phyloP scores from a whole-genome alignment of 2,888 invertebrate species.

The Sussaba pulchella region DNA sequence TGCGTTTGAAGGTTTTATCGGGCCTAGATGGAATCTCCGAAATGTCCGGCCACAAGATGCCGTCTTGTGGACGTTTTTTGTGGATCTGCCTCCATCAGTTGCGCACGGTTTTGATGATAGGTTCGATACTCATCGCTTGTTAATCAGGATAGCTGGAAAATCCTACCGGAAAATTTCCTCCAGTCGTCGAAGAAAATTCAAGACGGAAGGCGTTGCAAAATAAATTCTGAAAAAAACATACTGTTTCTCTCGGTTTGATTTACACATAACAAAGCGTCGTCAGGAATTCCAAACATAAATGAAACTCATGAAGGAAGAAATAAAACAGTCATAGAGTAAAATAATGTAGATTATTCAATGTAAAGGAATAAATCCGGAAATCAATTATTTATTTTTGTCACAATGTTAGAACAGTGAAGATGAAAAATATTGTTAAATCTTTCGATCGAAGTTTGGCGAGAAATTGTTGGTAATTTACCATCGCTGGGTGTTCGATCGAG shows the following conservation, averaged over 20 bases:
- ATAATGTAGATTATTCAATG: not conserved
- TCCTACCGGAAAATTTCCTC: not conserved
- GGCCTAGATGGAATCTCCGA: slow-evolving; percentile 60
- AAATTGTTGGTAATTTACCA: slow-evolving; percentile 26
- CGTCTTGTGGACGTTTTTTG: slow-evolving; percentile 10
- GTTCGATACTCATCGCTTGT: slow-evolving; percentile 38
- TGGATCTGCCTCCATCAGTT: slow-evolving; percentile 36
- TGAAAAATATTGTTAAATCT: not conserved
- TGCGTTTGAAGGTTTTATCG: slow-evolving; percentile 65
- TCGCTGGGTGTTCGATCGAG: slow-evolving; percentile 1
- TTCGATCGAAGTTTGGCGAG: not conserved
- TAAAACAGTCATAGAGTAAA: not conserved
- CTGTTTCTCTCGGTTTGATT: too few relatives aligned
- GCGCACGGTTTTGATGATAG: slow-evolving; percentile 51
- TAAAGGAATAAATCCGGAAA: not conserved
- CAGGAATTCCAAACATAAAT: too few relatives aligned
- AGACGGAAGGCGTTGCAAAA: not conserved
- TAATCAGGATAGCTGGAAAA: slow-evolving; percentile 48
- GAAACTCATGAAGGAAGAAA: not conserved
- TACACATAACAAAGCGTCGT: too few relatives aligned
- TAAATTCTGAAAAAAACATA: too few relatives aligned
- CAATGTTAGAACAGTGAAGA: too few relatives aligned
- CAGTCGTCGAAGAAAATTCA: not conserved
- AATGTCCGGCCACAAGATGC: slow-evolving; percentile 58
- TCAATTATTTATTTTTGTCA: not conserved